Base-by-base conservation (phyloP, 2,888 invertebrate genomes). In the Agrochola lota region DNA sequence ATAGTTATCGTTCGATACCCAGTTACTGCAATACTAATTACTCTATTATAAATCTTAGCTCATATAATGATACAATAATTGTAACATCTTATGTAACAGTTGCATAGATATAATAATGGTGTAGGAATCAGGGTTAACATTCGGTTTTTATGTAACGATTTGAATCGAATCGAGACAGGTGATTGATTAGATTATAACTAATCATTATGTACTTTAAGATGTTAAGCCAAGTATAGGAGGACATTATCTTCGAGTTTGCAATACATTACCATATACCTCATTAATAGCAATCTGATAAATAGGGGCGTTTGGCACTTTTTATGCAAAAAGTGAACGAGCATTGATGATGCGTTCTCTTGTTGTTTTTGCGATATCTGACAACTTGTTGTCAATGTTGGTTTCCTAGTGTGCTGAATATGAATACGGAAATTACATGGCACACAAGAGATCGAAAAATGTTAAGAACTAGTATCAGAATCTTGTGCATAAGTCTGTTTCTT, bases 51-150 rank as follows among this genome's bases (percentile, higher is more conserved):
- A 71, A n/a, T 71, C 57, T 85, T 57, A 76, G 57, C 43, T 70
- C 69, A 81, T 64, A 59, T 71, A 60, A 63, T 69, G 26, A 84
- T 67, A 64, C 80, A 72, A 70, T 77, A n/a, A 46, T 49, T 74
- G 15, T 74, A 67, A 69, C 55, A 52, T 0, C 71, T 85, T 85
- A 85, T 69, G 3, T 81, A 83, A 83, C 17, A 11, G 5, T 59
- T 40, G 72, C 40, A 62, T 66, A 76, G 3, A 15, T 1, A 35
- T 62, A 49, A 64, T 80, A 68, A 71, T 66, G n/a, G 52, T 66
- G 20, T 46, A 55, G 17, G 57, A 77, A 72, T 81, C 46, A 72
- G 69, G 35, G 71, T n/a, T 52, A 72, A 12, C 12, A 71, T 57
- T 74, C 15, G 35, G 11, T 55, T 68, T 26, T 83, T 85, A 81